These are phyloP conservation scores for Caenorhabditis sinica DNA, from an alignment of 2,888 invertebrate genomes.

Conservation along the genomic window DNA sequence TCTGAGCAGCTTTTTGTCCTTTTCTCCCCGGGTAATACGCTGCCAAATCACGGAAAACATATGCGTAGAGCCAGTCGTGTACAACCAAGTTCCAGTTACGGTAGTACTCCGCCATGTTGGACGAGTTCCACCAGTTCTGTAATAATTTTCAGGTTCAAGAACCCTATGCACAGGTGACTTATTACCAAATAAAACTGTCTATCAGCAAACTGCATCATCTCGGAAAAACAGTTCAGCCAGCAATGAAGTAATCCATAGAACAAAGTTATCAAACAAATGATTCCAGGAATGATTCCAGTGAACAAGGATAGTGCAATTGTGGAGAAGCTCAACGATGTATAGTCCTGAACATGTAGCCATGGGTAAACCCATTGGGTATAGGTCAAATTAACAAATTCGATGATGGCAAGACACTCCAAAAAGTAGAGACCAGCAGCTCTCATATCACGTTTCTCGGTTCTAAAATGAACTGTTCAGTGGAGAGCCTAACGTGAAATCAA, in stretches of 20 bases:
- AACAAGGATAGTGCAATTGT: conserved; percentile 75
- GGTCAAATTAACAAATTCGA: conserved; percentile 91
- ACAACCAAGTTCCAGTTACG: conserved; percentile 96
- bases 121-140: conserved; percentile 96
- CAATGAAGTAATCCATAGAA: conserved; percentile 94
- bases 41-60: conserved; percentile 86
- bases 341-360: conserved; percentile 85
- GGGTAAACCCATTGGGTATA: conserved; percentile 90
- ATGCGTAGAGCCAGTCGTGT: conserved; percentile 94
- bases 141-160: conserved; percentile 11
- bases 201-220: conserved; percentile 92
- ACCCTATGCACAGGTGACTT: not conserved
- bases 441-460: conserved; percentile 65
- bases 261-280: conserved; percentile 88
- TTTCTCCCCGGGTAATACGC: conserved; percentile 72
- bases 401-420: conserved; percentile 88
- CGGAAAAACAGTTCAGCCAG: conserved; percentile 94
- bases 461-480: conserved; percentile 5
- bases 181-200: conserved; percentile 88
- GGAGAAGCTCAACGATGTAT: conserved; percentile 55
- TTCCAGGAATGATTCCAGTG: conserved; percentile 86
- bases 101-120: conserved; percentile 91
- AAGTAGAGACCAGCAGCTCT: conserved; percentile 71
- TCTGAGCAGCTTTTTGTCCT: conserved; percentile 85
- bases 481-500: not conserved